These are phyloP conservation scores for Acrobasis repandana DNA, from an alignment of 2,888 invertebrate species.

Conservation along the genomic window DNA sequence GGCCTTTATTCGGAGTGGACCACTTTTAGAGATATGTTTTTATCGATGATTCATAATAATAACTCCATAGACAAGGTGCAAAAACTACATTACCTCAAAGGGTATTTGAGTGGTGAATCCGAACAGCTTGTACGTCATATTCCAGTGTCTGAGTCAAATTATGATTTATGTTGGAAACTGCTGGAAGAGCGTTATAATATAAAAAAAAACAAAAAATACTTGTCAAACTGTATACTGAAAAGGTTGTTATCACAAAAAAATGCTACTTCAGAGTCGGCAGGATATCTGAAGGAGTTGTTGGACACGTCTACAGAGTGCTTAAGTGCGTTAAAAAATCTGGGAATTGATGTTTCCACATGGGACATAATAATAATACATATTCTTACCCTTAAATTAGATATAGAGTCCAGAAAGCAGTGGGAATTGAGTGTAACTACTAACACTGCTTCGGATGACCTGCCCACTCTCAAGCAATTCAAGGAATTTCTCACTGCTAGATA, in stretches of 20 bases:
- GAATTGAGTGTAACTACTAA: conserved; percentile 10
- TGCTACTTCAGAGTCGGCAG: conserved; percentile 28
- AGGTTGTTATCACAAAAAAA: conserved; percentile 26
- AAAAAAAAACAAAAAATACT: conserved; percentile 35
- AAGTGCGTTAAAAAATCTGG: conserved; percentile 6
- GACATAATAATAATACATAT: conserved; percentile 16
- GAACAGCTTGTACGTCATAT: conserved; percentile 33
- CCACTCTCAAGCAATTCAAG: conserved; percentile 6
- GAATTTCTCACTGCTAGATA: conserved; percentile 20
- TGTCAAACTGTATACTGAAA: conserved; percentile 30
- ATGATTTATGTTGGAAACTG: conserved; percentile 30
- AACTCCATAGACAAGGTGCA: conserved; percentile 32
- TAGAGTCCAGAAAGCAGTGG: too few species aligned
- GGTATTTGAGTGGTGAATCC: conserved; percentile 33
- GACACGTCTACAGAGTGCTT: conserved; percentile 35
- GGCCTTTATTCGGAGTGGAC: conserved; percentile 36
- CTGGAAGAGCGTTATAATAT: conserved; percentile 30
- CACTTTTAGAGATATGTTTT: conserved; percentile 33
- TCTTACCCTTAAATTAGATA: conserved; percentile 2
- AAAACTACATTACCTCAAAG: conserved; percentile 35
- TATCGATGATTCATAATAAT: conserved; percentile 34
- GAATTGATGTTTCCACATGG: conserved; percentile 8
- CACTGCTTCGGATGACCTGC: conserved; percentile 7
- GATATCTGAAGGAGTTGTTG: conserved; percentile 28
- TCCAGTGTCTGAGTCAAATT: conserved; percentile 29